phyloP scores from a whole-genome alignment of 2,888 invertebrate genomes.

The Oligia strigilis region DNA sequence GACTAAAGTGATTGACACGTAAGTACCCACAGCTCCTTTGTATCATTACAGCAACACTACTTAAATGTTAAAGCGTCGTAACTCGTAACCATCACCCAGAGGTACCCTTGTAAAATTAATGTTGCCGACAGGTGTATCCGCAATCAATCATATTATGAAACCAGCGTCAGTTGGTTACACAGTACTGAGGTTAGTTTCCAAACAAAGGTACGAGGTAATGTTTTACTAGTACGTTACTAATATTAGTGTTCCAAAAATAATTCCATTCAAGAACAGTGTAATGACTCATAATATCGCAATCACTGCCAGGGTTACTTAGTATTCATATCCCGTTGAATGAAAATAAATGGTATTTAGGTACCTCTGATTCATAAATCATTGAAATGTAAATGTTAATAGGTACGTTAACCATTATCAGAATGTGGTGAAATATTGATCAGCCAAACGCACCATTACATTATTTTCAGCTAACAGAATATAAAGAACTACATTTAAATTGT shows the following conservation, averaged over 20 bases:
- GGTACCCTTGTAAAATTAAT: conserved; percentile 58
- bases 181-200: conserved; percentile 32
- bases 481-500: background rate
- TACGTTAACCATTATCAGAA: conserved; percentile 1
- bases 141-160: conserved; percentile 68
- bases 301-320: conserved; percentile 52
- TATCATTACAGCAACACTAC: conserved; percentile 15
- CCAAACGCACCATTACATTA: conserved; percentile 11
- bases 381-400: conserved; percentile 13
- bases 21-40: background rate
- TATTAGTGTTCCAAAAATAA: conserved; percentile 62
- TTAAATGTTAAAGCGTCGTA: conserved; percentile 33
- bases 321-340: conserved; percentile 52
- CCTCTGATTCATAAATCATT: conserved; percentile 39
- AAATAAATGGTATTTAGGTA: conserved; percentile 39
- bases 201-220: conserved; percentile 49
- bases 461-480: background rate
- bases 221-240: conserved; percentile 49
- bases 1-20: conserved; percentile 20
- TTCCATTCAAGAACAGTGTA: conserved; percentile 57
- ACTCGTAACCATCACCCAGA: conserved; percentile 42
- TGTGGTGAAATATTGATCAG: conserved; percentile 26
- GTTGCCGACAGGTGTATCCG: conserved; percentile 67
- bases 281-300: conserved; percentile 55
- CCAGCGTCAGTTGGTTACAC: conserved; percentile 35